These are phyloP conservation scores for Drosophila setifemur DNA, from an alignment of 1,140 invertebrate species.

Conservation along the genomic window DNA sequence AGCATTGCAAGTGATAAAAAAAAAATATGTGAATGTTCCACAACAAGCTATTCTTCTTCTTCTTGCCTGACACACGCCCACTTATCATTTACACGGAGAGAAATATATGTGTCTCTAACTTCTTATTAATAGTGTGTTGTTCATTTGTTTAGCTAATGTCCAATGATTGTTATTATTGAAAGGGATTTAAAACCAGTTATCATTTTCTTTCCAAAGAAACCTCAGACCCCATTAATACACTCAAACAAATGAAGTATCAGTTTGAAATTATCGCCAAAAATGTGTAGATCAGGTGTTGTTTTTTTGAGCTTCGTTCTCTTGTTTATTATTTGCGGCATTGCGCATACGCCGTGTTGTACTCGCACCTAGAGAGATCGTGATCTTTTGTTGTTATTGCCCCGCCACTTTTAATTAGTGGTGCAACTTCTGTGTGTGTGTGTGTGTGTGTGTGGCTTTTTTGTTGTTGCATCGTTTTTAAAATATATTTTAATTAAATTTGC, in stretches of 20 bases:
- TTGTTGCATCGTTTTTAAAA: slow-evolving; percentile 42
- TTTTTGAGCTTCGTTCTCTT: neutral
- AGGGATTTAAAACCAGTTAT: too few species aligned
- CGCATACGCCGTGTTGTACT: slow-evolving; percentile 31
- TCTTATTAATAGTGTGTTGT: neutral
- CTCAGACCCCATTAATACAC: too few species aligned
- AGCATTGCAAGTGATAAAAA: slow-evolving; percentile 46
- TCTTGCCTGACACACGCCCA: slow-evolving; percentile 10
- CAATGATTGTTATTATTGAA: neutral
- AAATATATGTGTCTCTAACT: neutral
- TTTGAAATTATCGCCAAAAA: neutral
- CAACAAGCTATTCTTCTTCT: too few species aligned
- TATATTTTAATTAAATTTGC: slow-evolving; percentile 70
- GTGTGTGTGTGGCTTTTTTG: neutral
- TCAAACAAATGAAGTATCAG: too few species aligned
- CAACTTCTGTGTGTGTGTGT: slow-evolving; percentile 6
- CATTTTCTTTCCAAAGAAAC: too few species aligned
- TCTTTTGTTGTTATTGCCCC: slow-evolving; percentile 16
- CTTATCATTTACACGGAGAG: neutral
- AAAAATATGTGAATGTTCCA: slow-evolving; percentile 25
- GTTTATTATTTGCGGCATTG: slow-evolving; percentile 8
- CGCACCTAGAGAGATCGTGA: slow-evolving; percentile 8
- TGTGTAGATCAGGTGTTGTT: neutral
- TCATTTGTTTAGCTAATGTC: too few species aligned
- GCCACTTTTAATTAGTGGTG: slow-evolving; percentile 25